These are phyloP conservation scores for Hydropotes inermis DNA, from an alignment of 2,113 vertebrate genomes.

Conservation along the genomic window DNA sequence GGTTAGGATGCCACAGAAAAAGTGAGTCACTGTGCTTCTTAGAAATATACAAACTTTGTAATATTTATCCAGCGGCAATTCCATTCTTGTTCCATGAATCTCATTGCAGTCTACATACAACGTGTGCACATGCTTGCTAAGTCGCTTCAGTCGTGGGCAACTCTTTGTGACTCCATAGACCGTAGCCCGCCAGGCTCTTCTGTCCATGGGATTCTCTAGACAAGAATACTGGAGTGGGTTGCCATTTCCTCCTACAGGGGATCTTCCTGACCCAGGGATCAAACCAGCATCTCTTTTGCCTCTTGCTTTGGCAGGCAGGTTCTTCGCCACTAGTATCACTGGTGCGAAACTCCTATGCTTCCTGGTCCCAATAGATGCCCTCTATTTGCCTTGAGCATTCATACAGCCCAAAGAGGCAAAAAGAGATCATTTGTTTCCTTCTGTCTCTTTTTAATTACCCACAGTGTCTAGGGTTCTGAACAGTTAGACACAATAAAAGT, in stretches of 20 bases:
- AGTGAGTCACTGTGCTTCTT: not conserved
- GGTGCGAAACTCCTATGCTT: rapidly evolving
- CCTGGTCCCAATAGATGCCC: rapidly evolving
- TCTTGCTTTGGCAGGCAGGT: not conserved
- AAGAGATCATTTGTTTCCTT: not conserved
- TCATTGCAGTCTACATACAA: not conserved
- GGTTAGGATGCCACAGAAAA: not conserved
- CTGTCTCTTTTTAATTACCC: not conserved
- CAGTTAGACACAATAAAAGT: not conserved
- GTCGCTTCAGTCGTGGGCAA: not conserved
- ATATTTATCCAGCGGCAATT: not conserved
- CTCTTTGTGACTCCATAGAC: not conserved
- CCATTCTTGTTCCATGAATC: not conserved
- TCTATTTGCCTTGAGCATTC: not conserved
- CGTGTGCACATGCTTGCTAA: not conserved
- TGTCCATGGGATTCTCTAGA: not conserved
- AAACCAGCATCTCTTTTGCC: not conserved
- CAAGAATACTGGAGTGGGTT: not conserved
- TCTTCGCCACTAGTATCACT: not conserved
- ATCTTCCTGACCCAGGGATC: not conserved
- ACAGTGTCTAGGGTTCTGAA: not conserved
- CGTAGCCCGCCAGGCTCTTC: not conserved
- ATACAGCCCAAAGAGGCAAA: not conserved
- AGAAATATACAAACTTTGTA: not conserved
- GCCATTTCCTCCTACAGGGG: not conserved